Percentiles rank a stretch among this genome's conserved stretches.
Conservation (phyloP, 2,797 vertebrate genomes). For the Meda fulgida region DNA sequence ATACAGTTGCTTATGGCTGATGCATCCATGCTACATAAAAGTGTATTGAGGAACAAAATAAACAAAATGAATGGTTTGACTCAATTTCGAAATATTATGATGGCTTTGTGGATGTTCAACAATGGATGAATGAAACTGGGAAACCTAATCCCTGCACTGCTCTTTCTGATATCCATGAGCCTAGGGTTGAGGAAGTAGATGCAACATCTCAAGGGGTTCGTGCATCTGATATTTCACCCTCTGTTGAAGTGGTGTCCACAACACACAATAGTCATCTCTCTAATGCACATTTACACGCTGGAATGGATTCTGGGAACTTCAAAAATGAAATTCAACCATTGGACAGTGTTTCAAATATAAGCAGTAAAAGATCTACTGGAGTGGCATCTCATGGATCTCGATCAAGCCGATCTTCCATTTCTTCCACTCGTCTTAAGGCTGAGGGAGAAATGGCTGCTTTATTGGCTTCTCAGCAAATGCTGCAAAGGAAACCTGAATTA, state of each 20-base stretch:
- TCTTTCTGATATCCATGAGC: too few species aligned
- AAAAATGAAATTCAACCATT: background rate
- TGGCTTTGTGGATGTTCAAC: background rate
- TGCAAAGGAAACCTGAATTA: background rate
- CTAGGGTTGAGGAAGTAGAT: too few species aligned
- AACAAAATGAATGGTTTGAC: background rate
- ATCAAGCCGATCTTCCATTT: background rate
- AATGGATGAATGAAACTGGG: background rate
- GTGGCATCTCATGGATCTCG: background rate
- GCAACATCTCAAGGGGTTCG: too few species aligned
- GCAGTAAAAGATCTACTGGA: too few species aligned
- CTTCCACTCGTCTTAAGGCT: background rate
- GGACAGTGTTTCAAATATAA: too few species aligned
- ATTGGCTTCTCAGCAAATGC: background rate
- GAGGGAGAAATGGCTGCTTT: background rate
- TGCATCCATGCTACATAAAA: background rate
- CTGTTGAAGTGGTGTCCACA: too few species aligned
- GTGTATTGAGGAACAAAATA: background rate
- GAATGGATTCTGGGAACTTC: background rate
- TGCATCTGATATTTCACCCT: too few species aligned
- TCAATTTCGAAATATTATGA: background rate
- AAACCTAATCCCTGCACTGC: background rate
- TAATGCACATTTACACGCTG: background rate
- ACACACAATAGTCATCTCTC: background rate
- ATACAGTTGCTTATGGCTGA: background rate